Percentiles rank a stretch among this genome's conserved stretches.
These are phyloP conservation scores for Philopedon plagiatum DNA, from an alignment of 2,888 invertebrate species.

Conservation along the genomic window DNA sequence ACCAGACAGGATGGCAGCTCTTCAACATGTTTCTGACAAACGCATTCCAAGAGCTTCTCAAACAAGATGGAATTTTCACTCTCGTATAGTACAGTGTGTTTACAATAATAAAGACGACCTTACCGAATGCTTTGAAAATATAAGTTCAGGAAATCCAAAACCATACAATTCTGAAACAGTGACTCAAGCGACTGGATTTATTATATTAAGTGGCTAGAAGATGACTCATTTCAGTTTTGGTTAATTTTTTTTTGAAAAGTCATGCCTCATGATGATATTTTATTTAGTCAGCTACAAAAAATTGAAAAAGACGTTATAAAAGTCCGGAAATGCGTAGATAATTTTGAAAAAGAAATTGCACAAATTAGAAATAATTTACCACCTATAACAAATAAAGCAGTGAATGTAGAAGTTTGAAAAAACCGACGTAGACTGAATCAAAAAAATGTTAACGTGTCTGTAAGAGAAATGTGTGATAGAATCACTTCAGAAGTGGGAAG, in stretches of 20 bases:
- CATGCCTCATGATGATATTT: conserved; percentile 22
- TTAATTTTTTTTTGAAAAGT: conserved; percentile 13
- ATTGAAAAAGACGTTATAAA: conserved; percentile 8
- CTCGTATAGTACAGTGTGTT: conserved; percentile 1
- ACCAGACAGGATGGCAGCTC: conserved; percentile 14
- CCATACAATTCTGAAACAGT: conserved; percentile 13
- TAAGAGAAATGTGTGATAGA: too few relatives aligned
- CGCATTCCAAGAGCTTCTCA: neutral
- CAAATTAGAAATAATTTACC: conserved; percentile 15
- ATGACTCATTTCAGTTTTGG: conserved; percentile 15
- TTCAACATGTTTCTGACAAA: neutral
- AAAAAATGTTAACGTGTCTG: too few relatives aligned
- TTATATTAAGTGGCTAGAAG: conserved; percentile 4
- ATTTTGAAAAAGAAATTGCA: conserved; percentile 18
- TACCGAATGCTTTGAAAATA: conserved; percentile 24
- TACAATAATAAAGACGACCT: conserved; percentile 8
- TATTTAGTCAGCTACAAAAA: conserved; percentile 12
- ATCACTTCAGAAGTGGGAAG: too few relatives aligned
- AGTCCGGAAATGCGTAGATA: conserved; percentile 1
- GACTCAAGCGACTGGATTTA: conserved; percentile 19
- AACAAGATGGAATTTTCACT: conserved; percentile 12
- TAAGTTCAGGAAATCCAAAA: neutral
- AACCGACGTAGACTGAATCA: too few relatives aligned
- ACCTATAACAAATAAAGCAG: too few relatives aligned
- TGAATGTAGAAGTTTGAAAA: too few relatives aligned